Base-by-base conservation (phyloP, 2,113 vertebrate species). In the Ictidomys tridecemlineatus region DNA sequence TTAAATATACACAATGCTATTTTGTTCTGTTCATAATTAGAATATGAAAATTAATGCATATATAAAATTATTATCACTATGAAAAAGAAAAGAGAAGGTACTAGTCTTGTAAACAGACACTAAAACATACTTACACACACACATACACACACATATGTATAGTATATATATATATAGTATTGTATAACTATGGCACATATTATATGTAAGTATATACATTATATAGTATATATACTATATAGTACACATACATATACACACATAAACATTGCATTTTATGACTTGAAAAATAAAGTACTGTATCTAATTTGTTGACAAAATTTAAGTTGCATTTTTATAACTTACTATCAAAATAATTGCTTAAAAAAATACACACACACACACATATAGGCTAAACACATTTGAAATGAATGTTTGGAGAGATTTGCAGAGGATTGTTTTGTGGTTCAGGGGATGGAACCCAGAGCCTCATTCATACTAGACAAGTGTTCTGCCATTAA, bases 291-390 rank as follows among this genome's bases (percentile, higher is more conserved):
- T 95, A 79, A 22, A 26, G 12, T 83, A 74, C 34, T 79, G 17
- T 79, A 76, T 89, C 93, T 61, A 93, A 94, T 8, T 70, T 76
- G 72, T n/a, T 80, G 42, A 39, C 84, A 79, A 96, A 93, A n/a
- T 48, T 56, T 77, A 77, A 61, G 16, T 28, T 85, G 0, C 20
- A 88, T 87, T 96, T 80, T 82, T 85, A 77, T 69, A 90, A 2
- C 17, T 96, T 89, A 45, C 73, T 91, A 73, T 89, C 73, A 94
- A 89, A 90, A 39, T 30, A 58, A 67, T 48, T 73, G 3, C 78
- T 88, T 73, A 45, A 73, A 89, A 83, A n/a, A 32, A 45, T 8
- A 76, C 30, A 92, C 14, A 65, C 3, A 56, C 45, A 45, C 30
- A 92, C 11, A 65, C 4, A 56, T 17, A 72, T 10, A 14, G 37